These are phyloP conservation scores for Mirounga angustirostris DNA, from an alignment of 2,113 vertebrate genomes.

Conservation along the genomic window DNA sequence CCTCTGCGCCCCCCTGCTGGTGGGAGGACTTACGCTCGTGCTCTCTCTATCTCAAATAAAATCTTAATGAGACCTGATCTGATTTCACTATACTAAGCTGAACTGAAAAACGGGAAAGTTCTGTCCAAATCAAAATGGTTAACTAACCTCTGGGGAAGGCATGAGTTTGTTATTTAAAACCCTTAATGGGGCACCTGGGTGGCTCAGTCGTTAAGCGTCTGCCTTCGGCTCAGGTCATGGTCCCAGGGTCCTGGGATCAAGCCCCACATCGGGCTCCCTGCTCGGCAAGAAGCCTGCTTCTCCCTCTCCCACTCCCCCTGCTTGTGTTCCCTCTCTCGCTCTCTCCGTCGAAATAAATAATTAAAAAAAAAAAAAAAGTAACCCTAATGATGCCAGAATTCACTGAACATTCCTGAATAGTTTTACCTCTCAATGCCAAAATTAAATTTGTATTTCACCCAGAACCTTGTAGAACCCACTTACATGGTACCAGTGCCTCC, in stretches of 20 bases:
- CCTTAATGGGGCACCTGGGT: not conserved
- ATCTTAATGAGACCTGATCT: not conserved
- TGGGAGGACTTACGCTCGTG: no score
- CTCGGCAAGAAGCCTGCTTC: no score
- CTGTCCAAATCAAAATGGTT: not conserved
- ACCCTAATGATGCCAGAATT: no score
- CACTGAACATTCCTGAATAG: no score
- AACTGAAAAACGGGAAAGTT: not conserved
- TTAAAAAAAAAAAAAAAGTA: no score
- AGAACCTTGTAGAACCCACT: not conserved
- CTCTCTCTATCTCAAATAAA: not conserved
- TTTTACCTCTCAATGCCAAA: not conserved
- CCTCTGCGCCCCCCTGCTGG: not conserved
- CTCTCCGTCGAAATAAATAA: no score
- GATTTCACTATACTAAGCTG: not conserved
- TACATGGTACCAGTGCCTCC: not conserved
- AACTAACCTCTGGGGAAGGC: not conserved
- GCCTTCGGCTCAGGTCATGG: no score
- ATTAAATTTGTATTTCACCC: not conserved
- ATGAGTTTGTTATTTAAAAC: not conserved
- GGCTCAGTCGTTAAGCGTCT: no score
- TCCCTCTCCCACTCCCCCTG: no score
- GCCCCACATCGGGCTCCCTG: no score
- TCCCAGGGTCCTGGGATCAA: no score
- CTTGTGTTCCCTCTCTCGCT: no score